These are phyloP conservation scores for Glossophaga mutica DNA, from an alignment of 2,797 vertebrate species.

Conservation along the genomic window DNA sequence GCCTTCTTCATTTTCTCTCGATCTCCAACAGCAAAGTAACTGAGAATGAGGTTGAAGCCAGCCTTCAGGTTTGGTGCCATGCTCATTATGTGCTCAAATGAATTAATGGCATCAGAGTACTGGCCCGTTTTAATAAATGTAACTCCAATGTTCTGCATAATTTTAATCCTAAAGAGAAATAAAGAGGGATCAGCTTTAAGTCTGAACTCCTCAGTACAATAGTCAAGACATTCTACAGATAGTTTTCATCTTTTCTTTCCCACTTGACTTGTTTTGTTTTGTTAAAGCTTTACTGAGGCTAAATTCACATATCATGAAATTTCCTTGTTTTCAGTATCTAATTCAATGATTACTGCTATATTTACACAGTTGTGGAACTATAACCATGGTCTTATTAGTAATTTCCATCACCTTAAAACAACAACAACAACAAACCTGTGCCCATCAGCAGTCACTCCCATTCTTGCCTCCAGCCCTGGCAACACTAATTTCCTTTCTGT, in stretches of 20 bases:
- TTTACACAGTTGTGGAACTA: background rate
- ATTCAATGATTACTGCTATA: background rate
- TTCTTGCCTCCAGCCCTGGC: background rate
- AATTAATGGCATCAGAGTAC: slow-evolving; percentile 92
- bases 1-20: slow-evolving; percentile 96
- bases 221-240: background rate
- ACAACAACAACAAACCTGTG: background rate
- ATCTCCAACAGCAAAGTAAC: slow-evolving; percentile 93
- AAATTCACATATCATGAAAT: background rate
- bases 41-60: slow-evolving; percentile 94
- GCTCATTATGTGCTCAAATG: slow-evolving; percentile 97
- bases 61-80: slow-evolving; percentile 92
- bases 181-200: slow-evolving; percentile 1
- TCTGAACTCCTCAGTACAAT: background rate
- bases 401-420: background rate
- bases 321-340: background rate
- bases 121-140: slow-evolving; percentile 94
- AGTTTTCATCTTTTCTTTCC: background rate
- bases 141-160: slow-evolving; percentile 97
- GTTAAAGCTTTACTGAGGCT: background rate
- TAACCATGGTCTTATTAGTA: background rate
- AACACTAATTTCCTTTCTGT: background rate
- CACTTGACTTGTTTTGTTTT: background rate
- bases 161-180: slow-evolving; percentile 90
- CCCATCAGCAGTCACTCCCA: background rate